phyloP scores from a whole-genome alignment of 1,140 invertebrate species.

The Atta texana region DNA sequence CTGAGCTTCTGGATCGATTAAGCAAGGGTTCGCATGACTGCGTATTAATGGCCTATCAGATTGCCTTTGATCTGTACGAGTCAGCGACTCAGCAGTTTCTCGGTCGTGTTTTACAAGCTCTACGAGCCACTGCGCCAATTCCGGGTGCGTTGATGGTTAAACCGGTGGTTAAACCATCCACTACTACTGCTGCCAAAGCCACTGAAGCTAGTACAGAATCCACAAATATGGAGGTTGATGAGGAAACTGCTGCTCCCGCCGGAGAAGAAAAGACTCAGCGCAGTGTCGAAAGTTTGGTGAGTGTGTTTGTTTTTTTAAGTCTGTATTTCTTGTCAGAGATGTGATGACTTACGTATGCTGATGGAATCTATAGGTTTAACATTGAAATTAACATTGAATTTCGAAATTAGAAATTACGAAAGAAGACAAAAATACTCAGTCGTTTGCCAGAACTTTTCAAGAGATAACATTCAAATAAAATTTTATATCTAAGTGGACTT shows the following conservation, averaged over 20 bases:
- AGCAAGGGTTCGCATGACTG: slow-evolving; percentile 92
- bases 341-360: too few species aligned
- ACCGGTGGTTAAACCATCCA: slow-evolving; percentile 90
- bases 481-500: too few species aligned
- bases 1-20: slow-evolving; percentile 95
- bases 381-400: too few species aligned
- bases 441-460: too few species aligned
- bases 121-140: slow-evolving; percentile 94
- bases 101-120: slow-evolving; percentile 93
- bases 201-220: slow-evolving; percentile 68
- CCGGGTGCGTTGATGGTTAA: slow-evolving; percentile 90
- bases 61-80: slow-evolving; percentile 99
- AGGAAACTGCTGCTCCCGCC: slow-evolving; percentile 71
- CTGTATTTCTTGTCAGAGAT: too few species aligned
- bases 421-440: too few species aligned
- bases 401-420: too few species aligned
- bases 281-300: slow-evolving; percentile 86
- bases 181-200: slow-evolving; percentile 49
- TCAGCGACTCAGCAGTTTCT: slow-evolving; percentile 99
- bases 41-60: slow-evolving; percentile 98
- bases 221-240: slow-evolving; percentile 72
- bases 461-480: too few species aligned
- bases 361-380: too few species aligned
- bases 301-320: not conserved
- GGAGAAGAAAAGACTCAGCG: slow-evolving; percentile 83